Percentiles rank a stretch among this genome's conserved stretches.
Evolutionary conservation across 2,113 vertebrate species (phyloP).

Genomic region (Theropithecus gelada): DNA sequence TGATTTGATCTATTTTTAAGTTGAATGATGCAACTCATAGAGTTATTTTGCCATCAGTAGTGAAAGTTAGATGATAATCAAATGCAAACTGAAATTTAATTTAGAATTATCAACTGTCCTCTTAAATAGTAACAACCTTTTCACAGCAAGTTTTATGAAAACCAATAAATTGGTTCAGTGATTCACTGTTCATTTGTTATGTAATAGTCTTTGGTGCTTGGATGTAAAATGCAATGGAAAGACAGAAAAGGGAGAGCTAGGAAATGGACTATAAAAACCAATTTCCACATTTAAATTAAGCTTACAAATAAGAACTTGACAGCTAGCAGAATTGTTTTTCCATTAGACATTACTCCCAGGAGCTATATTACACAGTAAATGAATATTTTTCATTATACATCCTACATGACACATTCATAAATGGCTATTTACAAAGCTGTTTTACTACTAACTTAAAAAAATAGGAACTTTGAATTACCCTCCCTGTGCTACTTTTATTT

Average conservation of each 20-base stretch:
- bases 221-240: conserved; percentile 72
- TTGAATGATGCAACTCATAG: conserved; percentile 24
- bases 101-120: conserved; percentile 71
- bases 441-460: conserved; percentile 57
- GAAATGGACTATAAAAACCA: conserved; percentile 76
- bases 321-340: conserved; percentile 71
- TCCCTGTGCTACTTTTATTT: conserved; percentile 53
- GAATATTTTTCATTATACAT: conserved; percentile 65
- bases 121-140: conserved; percentile 64
- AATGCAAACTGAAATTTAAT: conserved; percentile 73
- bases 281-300: conserved; percentile 77
- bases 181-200: conserved; percentile 72
- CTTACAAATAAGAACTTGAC: conserved; percentile 74
- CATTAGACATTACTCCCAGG: conserved; percentile 65
- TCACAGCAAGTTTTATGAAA: conserved; percentile 68
- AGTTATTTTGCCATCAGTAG: conserved; percentile 48
- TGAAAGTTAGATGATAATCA: conserved; percentile 70
- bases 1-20: conserved; percentile 62
- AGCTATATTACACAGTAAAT: conserved; percentile 64
- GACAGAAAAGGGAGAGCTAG: conserved; percentile 59
- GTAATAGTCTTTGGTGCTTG: conserved; percentile 59
- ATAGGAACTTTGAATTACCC: conserved; percentile 36
- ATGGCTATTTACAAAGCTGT: conserved; percentile 57
- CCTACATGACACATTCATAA: conserved; percentile 58
- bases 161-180: conserved; percentile 70